phyloP scores from a whole-genome alignment of 2,113 vertebrate species.

The Malaclemys terrapin region DNA sequence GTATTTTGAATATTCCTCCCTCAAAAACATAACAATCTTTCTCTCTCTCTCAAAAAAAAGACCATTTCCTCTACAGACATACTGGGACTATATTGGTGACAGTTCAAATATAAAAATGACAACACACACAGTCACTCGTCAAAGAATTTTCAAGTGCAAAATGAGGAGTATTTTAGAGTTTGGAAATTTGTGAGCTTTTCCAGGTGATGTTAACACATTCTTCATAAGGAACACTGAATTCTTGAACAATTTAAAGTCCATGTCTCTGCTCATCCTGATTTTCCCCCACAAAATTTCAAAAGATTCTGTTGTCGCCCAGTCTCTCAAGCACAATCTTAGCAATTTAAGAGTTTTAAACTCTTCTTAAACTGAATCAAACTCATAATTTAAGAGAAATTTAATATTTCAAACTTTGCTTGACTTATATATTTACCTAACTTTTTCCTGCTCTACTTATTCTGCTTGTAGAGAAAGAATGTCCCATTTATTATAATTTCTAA shows the following conservation, averaged over 20 bases:
- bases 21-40: conserved; percentile 24
- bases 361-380: background rate
- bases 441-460: background rate
- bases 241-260: background rate
- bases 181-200: background rate
- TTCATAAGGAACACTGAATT: background rate
- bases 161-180: background rate
- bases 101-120: conserved; percentile 57
- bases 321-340: background rate
- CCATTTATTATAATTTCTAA: background rate
- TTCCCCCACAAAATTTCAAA: background rate
- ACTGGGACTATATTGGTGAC: background rate
- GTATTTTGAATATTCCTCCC: background rate
- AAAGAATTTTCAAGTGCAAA: conserved; percentile 35
- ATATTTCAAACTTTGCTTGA: background rate
- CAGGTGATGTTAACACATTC: background rate
- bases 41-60: background rate
- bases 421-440: background rate
- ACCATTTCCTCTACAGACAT: background rate
- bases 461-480: background rate
- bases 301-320: background rate
- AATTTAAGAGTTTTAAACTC: background rate
- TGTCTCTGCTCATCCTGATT: background rate
- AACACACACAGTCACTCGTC: conserved; percentile 15
- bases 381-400: background rate